phyloP scores from a whole-genome alignment of 1,140 invertebrate genomes.

The Orius laevigatus region DNA sequence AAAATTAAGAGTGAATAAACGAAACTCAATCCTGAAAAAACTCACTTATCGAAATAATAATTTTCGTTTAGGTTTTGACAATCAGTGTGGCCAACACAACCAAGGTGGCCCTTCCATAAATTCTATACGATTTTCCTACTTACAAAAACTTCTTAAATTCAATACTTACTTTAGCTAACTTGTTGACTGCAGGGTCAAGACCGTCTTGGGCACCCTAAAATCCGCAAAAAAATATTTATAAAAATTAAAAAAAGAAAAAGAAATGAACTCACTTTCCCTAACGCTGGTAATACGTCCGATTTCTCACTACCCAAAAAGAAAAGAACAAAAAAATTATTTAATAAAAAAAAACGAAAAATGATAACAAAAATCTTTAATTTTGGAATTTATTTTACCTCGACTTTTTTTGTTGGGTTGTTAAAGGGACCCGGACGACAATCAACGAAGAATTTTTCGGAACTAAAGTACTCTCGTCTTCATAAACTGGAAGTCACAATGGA shows the following conservation, averaged over 20 bases:
- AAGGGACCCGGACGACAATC: conserved; percentile 81
- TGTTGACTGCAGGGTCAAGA: conserved; percentile 13
- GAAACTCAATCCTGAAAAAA: background rate
- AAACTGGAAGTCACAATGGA: conserved; percentile 54
- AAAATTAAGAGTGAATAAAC: background rate
- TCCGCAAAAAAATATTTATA: conserved; percentile 1
- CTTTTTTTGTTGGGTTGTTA: conserved; percentile 57
- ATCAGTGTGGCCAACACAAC: no score
- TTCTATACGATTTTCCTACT: no score
- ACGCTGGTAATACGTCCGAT: conserved; percentile 21
- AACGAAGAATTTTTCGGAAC: conserved; percentile 95
- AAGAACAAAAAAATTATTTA: conserved; percentile 13
- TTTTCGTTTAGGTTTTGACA: no score
- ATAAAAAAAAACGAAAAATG: conserved; percentile 8
- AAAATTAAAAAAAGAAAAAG: background rate
- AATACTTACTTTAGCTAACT: conserved; percentile 19
- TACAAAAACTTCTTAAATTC: no score
- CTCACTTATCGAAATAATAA: background rate
- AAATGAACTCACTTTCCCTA: conserved; percentile 15
- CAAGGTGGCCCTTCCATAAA: no score
- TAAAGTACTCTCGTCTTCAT: conserved; percentile 71
- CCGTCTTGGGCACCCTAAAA: conserved; percentile 11
- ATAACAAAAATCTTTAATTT: background rate
- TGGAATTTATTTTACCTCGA: conserved; percentile 32
- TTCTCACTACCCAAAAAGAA: conserved; percentile 23